These are phyloP conservation scores for Hyles vespertilio DNA, from an alignment of 1,140 invertebrate genomes.

Conservation along the genomic window DNA sequence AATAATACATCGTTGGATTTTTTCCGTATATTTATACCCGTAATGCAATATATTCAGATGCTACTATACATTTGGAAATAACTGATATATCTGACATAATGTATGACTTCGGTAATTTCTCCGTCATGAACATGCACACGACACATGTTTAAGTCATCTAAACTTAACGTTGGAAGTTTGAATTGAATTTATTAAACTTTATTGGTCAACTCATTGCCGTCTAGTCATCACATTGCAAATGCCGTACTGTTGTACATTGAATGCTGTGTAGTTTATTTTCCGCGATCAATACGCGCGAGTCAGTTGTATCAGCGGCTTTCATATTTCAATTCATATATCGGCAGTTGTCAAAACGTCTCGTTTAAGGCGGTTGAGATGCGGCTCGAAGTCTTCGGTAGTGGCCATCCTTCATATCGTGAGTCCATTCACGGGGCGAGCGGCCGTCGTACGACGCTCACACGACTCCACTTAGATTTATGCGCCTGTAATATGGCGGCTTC, in stretches of 20 bases:
- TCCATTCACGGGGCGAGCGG: slow-evolving; percentile 49
- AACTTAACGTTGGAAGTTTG: too few relatives aligned
- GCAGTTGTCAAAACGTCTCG: slow-evolving; percentile 57
- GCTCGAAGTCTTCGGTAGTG: slow-evolving; percentile 34
- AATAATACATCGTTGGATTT: too few relatives aligned
- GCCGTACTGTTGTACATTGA: background rate
- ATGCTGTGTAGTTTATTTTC: slow-evolving; percentile 15
- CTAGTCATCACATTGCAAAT: slow-evolving; percentile 1
- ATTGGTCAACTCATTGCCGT: too few relatives aligned
- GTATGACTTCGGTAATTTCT: too few relatives aligned
- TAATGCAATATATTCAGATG: too few relatives aligned
- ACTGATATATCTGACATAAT: too few relatives aligned
- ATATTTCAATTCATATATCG: slow-evolving; percentile 67
- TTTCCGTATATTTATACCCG: too few relatives aligned
- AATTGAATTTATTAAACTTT: too few relatives aligned
- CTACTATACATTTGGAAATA: too few relatives aligned
- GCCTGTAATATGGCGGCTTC: slow-evolving; percentile 55
- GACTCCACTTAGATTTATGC: slow-evolving; percentile 64
- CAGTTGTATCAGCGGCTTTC: slow-evolving; percentile 38
- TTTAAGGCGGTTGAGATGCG: slow-evolving; percentile 48
- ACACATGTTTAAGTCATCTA: too few relatives aligned
- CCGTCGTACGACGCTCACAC: slow-evolving; percentile 40
- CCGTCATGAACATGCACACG: too few relatives aligned
- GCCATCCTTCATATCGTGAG: slow-evolving; percentile 59
- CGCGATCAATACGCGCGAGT: slow-evolving; percentile 27